Base-by-base conservation (phyloP, 2,113 vertebrate species). In the Nycticorax nycticorax region DNA sequence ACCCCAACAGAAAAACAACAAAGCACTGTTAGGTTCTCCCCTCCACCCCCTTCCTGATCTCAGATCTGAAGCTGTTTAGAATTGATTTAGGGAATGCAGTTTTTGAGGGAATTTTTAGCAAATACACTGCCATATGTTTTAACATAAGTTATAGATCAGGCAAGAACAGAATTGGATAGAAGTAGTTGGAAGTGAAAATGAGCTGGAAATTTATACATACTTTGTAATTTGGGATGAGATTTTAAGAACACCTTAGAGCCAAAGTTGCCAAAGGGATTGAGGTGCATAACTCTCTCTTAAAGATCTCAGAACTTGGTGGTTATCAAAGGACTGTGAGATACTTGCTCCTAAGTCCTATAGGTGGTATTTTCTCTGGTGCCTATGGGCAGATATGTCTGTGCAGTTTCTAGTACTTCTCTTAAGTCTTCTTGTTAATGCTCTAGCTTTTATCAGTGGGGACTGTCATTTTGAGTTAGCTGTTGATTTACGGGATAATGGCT, bases 151-250 rank as follows among this genome's bases (percentile, higher is more conserved):
- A 69, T 15, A 85, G 84, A 92, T 91, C 84, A 85, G 81, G 32
- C 66, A 88, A 64, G 73, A 86, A n/a, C 10, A 68, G 75, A 77
- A 81, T n/a, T 80, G 23, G 77, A n/a, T 57, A 23, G 50, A 75
- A 88, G 53, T 75, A 85, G 50, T 19, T 96, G 69, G 71, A 97
- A 97, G 53, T 66, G 57, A 93, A 92, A 97, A 96, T 50, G 66
- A 64, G 26, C 57, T 91, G 60, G 56, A 84, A 95, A 75, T 92
- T 59, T 52, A 24, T 23, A 71, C 82, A 48, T 91, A 48, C 17
- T 76, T 68, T 91, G 80, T 85, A 76, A 62, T 68, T 89, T 75
- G 53, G 52, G 69, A 24, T 89, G 56, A 85, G 69, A 64, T 84
- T 87, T 84, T 81, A 56, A 89, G 78, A 92, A 47, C 43, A 48